phyloP scores from a whole-genome alignment of 2,113 vertebrate genomes.

The Hemiscyllium ocellatum region DNA sequence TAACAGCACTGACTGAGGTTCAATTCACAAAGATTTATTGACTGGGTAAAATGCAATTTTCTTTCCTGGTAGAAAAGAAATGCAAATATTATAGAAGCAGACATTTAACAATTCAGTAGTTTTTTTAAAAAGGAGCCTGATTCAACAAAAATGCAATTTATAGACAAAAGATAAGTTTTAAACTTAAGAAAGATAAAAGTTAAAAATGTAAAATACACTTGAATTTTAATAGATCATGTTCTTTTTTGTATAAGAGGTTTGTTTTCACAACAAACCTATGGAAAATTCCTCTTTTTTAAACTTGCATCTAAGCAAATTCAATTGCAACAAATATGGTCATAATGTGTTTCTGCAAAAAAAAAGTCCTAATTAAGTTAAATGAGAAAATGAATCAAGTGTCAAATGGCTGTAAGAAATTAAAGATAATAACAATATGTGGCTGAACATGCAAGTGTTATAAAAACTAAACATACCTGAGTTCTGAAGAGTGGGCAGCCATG shows the following conservation, averaged over 20 bases:
- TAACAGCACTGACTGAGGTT: neutral
- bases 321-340: neutral
- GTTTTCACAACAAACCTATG: neutral
- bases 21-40: neutral
- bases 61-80: neutral
- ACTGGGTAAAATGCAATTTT: neutral
- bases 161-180: neutral
- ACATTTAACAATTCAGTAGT: neutral
- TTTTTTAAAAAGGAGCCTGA: neutral
- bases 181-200: too few relatives aligned
- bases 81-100: neutral
- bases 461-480: conserved; percentile 97
- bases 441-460: conserved; percentile 1
- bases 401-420: neutral
- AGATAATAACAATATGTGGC: neutral
- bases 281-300: too few relatives aligned
- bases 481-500: conserved; percentile 99
- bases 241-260: neutral
- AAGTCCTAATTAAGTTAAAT: neutral
- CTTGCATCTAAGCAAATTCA: neutral
- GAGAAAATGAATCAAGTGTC: neutral
- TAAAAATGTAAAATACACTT: neutral
- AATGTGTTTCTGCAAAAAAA: neutral
- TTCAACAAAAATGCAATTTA: neutral
- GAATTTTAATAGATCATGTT: neutral